Percentiles rank a stretch among this genome's conserved stretches.
Evolutionary conservation across 2,113 vertebrate species (phyloP).

Genomic region (Numida meleagris): DNA sequence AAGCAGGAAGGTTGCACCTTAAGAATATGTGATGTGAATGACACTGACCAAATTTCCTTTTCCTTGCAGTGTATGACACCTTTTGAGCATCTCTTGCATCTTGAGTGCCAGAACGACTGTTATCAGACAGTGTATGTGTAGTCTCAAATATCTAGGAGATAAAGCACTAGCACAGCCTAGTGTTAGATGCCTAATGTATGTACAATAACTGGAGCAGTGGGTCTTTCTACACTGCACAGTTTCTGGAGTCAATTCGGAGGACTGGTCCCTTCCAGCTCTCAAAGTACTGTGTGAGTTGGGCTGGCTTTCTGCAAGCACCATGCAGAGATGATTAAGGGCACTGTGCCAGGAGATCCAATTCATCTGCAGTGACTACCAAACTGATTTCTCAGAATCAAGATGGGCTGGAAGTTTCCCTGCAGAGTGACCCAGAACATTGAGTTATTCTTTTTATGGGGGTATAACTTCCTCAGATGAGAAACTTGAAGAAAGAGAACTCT

Average conservation of each 20-base stretch:
- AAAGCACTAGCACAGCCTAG: fast-evolving
- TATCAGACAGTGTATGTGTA: neutral
- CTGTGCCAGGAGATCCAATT: neutral
- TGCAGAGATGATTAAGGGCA: fast-evolving
- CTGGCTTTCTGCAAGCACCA: neutral
- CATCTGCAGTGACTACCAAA: neutral
- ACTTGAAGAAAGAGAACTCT: neutral
- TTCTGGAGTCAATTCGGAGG: neutral
- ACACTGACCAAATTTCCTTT: neutral
- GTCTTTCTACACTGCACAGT: neutral
- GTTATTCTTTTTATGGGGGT: neutral
- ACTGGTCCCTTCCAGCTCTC: neutral
- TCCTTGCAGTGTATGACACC: neutral
- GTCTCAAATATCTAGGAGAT: neutral
- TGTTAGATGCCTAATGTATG: fast-evolving
- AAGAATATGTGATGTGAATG: neutral
- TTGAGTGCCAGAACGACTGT: neutral
- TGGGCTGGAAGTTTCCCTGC: neutral
- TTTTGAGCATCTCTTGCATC: neutral
- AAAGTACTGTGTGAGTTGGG: neutral
- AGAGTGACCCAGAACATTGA: neutral
- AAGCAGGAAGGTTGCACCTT: neutral
- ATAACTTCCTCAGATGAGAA: neutral
- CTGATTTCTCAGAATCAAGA: neutral
- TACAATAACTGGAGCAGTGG: neutral